Conservation (phyloP, 1,140 invertebrate species). For the Akabosia matsudoensis region DNA sequence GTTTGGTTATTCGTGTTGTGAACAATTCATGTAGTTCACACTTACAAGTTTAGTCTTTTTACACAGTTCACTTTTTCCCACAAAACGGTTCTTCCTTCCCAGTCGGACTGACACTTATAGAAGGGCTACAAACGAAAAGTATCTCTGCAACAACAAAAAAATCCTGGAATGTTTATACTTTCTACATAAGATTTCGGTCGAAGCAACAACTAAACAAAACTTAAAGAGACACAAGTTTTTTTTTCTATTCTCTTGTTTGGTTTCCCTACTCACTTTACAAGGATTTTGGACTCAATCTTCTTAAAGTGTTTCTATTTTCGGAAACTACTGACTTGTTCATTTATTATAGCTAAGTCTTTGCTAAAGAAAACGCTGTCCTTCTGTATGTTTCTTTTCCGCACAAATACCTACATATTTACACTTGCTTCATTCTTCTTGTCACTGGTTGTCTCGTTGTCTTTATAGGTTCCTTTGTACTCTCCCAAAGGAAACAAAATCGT, state of each 20-base stretch:
- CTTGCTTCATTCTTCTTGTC: no score
- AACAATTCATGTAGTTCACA: constrained; percentile 3
- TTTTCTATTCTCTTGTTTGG: background rate
- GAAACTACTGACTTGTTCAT: background rate
- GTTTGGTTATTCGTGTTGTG: background rate
- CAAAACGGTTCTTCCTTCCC: background rate
- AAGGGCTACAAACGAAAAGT: background rate
- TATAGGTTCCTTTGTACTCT: no score
- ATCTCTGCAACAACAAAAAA: background rate
- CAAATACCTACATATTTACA: no score
- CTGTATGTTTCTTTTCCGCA: background rate
- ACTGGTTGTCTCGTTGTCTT: no score
- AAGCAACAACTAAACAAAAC: background rate
- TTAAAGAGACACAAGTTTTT: background rate
- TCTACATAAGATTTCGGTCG: background rate
- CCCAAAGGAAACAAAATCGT: no score
- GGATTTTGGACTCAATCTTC: background rate
- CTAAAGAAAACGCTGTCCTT: background rate
- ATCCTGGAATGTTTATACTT: background rate
- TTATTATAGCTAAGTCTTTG: background rate
- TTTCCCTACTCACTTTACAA: background rate
- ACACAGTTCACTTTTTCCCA: no score
- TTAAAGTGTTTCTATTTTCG: constrained; percentile 21
- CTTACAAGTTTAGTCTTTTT: background rate
- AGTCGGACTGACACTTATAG: background rate